Evolutionary conservation across 2,888 invertebrate species (phyloP), one percentile per base, ranked within the genome.

Genomic region (Augochlorella aurata): DNA sequence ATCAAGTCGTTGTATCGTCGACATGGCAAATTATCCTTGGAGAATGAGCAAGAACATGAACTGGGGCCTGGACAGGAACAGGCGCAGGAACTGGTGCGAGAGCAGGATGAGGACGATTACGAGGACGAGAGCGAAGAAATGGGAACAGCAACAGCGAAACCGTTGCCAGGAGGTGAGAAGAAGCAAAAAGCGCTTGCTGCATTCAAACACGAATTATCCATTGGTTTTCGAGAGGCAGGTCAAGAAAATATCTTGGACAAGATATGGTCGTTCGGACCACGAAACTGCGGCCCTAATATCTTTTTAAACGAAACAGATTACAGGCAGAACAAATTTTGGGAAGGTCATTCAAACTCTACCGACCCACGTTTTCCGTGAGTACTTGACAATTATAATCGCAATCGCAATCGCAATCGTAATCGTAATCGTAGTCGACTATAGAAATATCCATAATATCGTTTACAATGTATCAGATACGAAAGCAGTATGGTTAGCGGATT

Each of bases 201-300:
- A 92, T 91, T 94, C 21, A 95, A 95, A 92, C 94, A 92, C 2
- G 95, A 96, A 87, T 93, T 98, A 16, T 93, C 94, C 61, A 92
- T 91, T 45, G 95, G 95, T 14, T 96, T 97, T 89, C 92, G 94
- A 1, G 95, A 95, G 77, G 94, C 95, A 4, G 95, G 95, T 0
- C 94, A 84, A 2, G 92, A 94, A 0, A 93, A 95, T 44, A 89
- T 95, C 61, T 94, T 96, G 1, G 94, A 95, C 72, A 95, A 96
- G 93, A 96, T 99, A 87, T 99, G 99, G 99, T 96, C 97, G 7
- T 97, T 99, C 86, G 99, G 99, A 0, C 98, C 98, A 5, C 96
- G 97, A 85, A 96, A 97, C 92, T 97, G 97, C 91, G 98, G 98
- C 70, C 96, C 98, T 1, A 99, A 99, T 94, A 94, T 99, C 81